A percentile compares a stretch with the other conserved stretches of the same genome.
These are phyloP conservation scores for Labroides dimidiatus DNA, from an alignment of 2,797 vertebrate genomes.

Conservation along the genomic window DNA sequence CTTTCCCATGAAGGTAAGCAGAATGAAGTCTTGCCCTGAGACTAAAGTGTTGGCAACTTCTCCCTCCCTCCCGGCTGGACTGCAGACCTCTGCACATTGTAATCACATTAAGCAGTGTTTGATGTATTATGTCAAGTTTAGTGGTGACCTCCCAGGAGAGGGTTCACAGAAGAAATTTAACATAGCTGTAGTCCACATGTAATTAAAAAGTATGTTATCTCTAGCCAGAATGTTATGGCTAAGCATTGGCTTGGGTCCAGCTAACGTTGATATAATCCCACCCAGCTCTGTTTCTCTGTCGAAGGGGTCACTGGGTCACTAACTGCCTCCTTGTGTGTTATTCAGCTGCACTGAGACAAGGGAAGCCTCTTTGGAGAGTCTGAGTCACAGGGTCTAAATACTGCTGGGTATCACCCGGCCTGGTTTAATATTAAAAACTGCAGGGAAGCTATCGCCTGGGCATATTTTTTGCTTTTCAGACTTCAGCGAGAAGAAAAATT, in stretches of 20 bases:
- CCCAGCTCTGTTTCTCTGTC: constrained; percentile 84
- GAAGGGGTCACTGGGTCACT: constrained; percentile 88
- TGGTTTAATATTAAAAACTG: constrained; percentile 36
- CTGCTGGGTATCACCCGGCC: constrained; percentile 40
- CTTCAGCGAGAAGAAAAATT: constrained; percentile 10
- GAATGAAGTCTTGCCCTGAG: constrained; percentile 35
- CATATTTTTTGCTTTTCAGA: constrained; percentile 24
- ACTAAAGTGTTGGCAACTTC: constrained; percentile 51
- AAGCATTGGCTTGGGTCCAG: constrained; percentile 84
- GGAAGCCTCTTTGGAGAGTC: constrained; percentile 72
- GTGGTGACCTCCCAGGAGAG: constrained; percentile 73
- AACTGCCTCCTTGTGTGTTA: constrained; percentile 84
- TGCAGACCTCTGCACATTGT: constrained; percentile 58
- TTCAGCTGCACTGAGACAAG: constrained; percentile 81
- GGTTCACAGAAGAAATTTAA: constrained; percentile 83
- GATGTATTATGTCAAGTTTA: constrained; percentile 81
- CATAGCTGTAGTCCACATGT: constrained; percentile 83
- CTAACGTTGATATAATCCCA: constrained; percentile 88
- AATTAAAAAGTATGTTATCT: constrained; percentile 92
- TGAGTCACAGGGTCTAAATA: constrained; percentile 72
- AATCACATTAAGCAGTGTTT: constrained; percentile 83
- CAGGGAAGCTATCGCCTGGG: constrained; percentile 30
- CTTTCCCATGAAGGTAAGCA: constrained; percentile 36
- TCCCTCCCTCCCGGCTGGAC: constrained; percentile 58
- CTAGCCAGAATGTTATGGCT: constrained; percentile 86